Conservation (phyloP, 1,140 invertebrate genomes). For the Drosophila sp. region DNA sequence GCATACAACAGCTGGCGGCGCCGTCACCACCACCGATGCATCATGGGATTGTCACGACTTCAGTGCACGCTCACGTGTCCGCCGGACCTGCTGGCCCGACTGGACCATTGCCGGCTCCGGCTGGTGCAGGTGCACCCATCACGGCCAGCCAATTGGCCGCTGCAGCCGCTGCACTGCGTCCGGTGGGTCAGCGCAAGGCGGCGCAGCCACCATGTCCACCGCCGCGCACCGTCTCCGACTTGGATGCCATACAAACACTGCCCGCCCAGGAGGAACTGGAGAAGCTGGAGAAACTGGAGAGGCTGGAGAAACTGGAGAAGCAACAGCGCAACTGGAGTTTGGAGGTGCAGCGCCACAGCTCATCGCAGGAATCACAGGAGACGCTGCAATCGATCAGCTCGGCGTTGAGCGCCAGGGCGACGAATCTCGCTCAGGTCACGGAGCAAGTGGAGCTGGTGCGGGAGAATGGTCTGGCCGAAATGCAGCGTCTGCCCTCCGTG, state of each 20-base stretch:
- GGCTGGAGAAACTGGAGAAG: conserved; percentile 57
- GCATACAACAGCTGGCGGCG: conserved; percentile 70
- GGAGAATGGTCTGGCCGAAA: conserved; percentile 46
- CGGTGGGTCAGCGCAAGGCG: conserved; percentile 55
- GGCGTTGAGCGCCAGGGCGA: conserved; percentile 58
- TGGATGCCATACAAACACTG: conserved; percentile 80
- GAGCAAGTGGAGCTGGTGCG: conserved; percentile 35
- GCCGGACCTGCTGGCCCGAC: not conserved
- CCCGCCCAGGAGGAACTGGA: conserved; percentile 65
- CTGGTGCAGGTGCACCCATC: conserved; percentile 52
- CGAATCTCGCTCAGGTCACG: conserved; percentile 56
- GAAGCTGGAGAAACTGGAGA: no score
- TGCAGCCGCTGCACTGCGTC: conserved; percentile 63
- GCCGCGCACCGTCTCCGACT: conserved; percentile 52
- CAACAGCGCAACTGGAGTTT: conserved; percentile 68
- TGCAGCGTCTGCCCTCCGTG: conserved; percentile 68
- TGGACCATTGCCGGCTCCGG: not conserved
- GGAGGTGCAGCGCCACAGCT: conserved; percentile 74
- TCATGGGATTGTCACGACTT: not conserved
- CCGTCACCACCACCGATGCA: conserved; percentile 59
- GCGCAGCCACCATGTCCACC: conserved; percentile 24
- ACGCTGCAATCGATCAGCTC: conserved; percentile 62
- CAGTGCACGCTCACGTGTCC: not conserved
- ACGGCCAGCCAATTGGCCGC: conserved; percentile 66
- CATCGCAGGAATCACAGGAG: conserved; percentile 61